phyloP scores from a whole-genome alignment of 2,797 vertebrate genomes.

The Oophaga sylvatica region DNA sequence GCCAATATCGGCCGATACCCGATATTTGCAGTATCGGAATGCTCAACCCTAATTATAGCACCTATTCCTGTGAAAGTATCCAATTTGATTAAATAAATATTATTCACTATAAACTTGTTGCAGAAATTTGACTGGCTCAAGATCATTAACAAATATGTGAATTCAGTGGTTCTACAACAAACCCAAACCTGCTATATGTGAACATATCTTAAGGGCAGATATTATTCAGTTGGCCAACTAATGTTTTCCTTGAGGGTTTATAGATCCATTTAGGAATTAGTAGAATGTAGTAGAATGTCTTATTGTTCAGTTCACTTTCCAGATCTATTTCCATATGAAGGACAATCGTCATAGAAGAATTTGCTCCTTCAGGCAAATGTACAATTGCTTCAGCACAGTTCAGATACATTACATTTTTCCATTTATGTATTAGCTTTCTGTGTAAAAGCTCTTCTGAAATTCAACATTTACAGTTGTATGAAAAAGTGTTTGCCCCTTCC shows the following conservation, averaged over 20 bases:
- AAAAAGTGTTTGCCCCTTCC: no score
- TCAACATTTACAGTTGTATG: neutral
- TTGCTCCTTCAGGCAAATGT: neutral
- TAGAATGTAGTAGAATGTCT: neutral
- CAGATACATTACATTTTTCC: conserved; percentile 4
- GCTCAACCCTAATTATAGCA: no score
- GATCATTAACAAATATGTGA: neutral
- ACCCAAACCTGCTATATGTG: neutral
- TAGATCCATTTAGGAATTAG: neutral
- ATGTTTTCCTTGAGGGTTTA: neutral
- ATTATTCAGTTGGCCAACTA: neutral
- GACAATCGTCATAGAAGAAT: neutral
- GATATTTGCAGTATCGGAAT: no score
- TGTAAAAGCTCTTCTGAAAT: neutral
- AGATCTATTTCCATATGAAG: neutral
- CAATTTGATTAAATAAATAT: no score
- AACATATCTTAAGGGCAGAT: neutral
- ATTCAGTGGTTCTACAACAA: neutral
- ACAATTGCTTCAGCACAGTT: neutral
- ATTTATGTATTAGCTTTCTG: neutral
- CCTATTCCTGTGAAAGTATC: no score
- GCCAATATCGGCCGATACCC: no score
- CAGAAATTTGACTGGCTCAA: neutral
- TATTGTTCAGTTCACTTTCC: neutral
- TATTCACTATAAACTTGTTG: neutral